Percentiles rank a stretch among this genome's conserved stretches.
These are phyloP conservation scores for Pelodytes ibericus DNA, from an alignment of 2,797 vertebrate genomes.

Conservation along the genomic window DNA sequence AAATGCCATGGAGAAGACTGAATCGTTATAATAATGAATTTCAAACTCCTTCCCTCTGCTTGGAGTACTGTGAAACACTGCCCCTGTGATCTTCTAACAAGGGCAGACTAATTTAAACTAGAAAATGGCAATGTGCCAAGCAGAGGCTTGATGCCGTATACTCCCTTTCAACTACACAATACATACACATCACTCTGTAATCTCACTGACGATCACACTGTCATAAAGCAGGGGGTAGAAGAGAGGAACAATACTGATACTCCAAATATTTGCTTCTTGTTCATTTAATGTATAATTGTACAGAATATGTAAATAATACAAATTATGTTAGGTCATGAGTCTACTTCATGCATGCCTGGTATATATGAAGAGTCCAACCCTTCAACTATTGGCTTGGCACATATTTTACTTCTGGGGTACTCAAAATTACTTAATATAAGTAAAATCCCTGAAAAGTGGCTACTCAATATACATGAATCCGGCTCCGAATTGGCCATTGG, in stretches of 20 bases:
- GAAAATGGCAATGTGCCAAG: conserved; percentile 52
- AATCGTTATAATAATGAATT: neutral
- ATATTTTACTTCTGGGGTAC: no score
- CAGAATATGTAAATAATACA: no score
- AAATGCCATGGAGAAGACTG: neutral
- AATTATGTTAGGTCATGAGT: no score
- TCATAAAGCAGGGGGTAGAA: neutral
- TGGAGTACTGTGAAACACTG: conserved; percentile 27
- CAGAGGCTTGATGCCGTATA: conserved; percentile 1
- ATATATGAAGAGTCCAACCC: no score
- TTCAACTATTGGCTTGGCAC: no score
- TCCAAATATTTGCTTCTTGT: neutral
- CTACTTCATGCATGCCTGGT: no score
- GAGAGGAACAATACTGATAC: neutral
- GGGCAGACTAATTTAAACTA: conserved; percentile 56
- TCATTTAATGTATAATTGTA: no score
- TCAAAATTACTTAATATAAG: no score
- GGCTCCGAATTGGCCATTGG: no score
- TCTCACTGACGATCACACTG: conserved; percentile 5
- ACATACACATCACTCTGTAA: neutral
- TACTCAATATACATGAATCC: no score
- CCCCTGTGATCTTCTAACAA: conserved; percentile 37
- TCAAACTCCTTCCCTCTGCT: neutral
- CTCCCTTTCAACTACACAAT: conserved; percentile 33
- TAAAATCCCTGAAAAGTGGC: no score